Percentiles rank a stretch among this genome's conserved stretches.
Conservation (phyloP, 2,888 invertebrate genomes). For the Phyto melanocephala region DNA sequence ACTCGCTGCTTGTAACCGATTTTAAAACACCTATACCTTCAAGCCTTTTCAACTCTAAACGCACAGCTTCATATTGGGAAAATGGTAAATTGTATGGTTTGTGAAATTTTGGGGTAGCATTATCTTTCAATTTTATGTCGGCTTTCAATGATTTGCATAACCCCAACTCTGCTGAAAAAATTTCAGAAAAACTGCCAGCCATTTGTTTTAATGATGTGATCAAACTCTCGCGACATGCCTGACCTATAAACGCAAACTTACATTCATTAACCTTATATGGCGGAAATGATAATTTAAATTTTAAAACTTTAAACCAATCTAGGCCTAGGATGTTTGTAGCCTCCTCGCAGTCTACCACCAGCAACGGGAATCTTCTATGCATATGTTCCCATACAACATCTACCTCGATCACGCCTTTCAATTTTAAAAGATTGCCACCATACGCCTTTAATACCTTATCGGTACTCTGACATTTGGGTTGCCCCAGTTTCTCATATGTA, state of each 20-base stretch:
- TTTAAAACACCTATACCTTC: conserved; percentile 2
- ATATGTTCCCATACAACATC: neutral
- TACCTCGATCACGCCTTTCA: neutral
- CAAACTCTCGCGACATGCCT: too few species aligned
- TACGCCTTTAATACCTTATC: neutral
- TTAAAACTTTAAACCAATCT: too few species aligned
- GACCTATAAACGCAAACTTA: too few species aligned
- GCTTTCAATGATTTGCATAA: too few species aligned
- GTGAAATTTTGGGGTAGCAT: too few species aligned
- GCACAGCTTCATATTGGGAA: neutral
- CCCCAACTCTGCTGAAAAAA: too few species aligned
- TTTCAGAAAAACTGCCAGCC: neutral
- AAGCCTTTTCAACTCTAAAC: neutral
- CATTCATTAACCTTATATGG: too few species aligned
- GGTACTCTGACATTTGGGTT: neutral
- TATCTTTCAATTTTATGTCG: too few species aligned
- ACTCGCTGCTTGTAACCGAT: neutral
- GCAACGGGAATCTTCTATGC: neutral
- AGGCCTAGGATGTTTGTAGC: too few species aligned
- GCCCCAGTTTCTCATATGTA: neutral
- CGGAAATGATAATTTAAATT: too few species aligned
- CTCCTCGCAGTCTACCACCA: too few species aligned
- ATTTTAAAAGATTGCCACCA: neutral
- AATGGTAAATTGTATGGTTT: too few species aligned
- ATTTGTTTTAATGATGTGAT: neutral